Base-by-base conservation (phyloP, 2,888 invertebrate genomes). In the Spialia ferax region DNA sequence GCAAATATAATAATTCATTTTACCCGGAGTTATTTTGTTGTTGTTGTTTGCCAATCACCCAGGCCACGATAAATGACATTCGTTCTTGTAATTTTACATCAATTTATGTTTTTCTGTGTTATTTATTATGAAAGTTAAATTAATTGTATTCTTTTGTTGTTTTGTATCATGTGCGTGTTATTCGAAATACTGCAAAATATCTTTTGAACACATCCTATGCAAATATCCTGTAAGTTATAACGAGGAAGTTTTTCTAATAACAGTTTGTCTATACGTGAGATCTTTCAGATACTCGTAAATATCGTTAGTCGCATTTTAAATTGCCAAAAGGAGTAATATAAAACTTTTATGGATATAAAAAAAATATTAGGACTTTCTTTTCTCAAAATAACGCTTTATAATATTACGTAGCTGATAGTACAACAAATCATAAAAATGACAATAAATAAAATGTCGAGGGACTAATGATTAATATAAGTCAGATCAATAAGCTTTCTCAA, bases 41-140 rank as follows among this genome's bases (percentile, higher is more conserved):
- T 11, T 1, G 4, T 50, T 22, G 11, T 4, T 8, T 11, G 7
- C 22, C 23, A 23, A 78, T 83, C 86, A 76, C 80, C 72, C 60
- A 48, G 83, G 88, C 76, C 75, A 73, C 66, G 73, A n/a, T 62
- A 26, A 0, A 65, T 64, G 59, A 64, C 69, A 60, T 71, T 67
- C 62, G 38, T 50, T 67, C 32, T 50, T 52, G 54, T 61, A 61
- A 23, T 59, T 73, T 72, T 50, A 61, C 22, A 50, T 50, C 15
- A 26, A 38, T 56, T 56, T 62, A 26, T 62, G 76, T 77, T 20
- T 82, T 82, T 73, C 63, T 73, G 72, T 74, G 75, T 80, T 74
- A 79, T 81, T 84, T 84, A 88, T 83, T 82, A 89, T 91, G 89
- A 77, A 82, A 78, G 75, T 83, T 70, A 89, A 91, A 88, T 88